phyloP scores from a whole-genome alignment of 2,797 vertebrate species.

The Onychomys torridus region DNA sequence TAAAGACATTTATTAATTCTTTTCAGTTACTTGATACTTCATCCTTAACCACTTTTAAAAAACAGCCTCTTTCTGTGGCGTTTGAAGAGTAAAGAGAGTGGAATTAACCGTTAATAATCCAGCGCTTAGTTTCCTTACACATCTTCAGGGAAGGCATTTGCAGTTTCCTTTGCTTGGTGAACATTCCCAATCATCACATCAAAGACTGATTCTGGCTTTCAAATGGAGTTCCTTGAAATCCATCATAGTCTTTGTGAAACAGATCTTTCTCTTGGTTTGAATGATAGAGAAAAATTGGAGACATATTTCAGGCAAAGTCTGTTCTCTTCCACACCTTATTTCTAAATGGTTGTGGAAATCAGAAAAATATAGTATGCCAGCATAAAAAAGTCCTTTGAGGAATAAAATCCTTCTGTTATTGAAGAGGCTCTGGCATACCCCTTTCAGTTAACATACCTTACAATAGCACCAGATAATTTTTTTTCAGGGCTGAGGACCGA shows the following conservation, averaged over 20 bases:
- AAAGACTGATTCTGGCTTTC: not conserved
- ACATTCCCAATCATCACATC: not conserved
- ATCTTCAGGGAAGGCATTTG: not conserved
- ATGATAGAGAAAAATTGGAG: conserved; percentile 4
- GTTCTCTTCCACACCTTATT: conserved; percentile 12
- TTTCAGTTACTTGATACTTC: not conserved
- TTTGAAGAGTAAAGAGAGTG: conserved; percentile 13
- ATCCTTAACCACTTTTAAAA: conserved; percentile 1
- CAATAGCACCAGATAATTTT: not conserved
- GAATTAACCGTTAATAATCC: conserved; percentile 30
- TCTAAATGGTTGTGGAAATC: not conserved
- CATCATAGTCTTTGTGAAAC: not conserved
- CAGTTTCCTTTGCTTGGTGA: not conserved
- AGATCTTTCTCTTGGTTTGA: conserved; percentile 15
- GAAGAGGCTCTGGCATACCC: not conserved
- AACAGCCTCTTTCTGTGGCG: not conserved
- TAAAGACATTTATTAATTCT: not conserved
- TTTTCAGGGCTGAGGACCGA: too few species aligned
- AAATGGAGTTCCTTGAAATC: too few species aligned
- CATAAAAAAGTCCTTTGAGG: not conserved
- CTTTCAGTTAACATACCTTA: not conserved
- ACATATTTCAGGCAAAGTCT: not conserved
- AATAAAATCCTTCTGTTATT: not conserved
- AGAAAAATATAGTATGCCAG: conserved; percentile 4
- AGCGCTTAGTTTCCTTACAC: not conserved